Evolutionary conservation across 2,797 vertebrate genomes (phyloP).

Genomic region (Ptychadena robeensis): DNA sequence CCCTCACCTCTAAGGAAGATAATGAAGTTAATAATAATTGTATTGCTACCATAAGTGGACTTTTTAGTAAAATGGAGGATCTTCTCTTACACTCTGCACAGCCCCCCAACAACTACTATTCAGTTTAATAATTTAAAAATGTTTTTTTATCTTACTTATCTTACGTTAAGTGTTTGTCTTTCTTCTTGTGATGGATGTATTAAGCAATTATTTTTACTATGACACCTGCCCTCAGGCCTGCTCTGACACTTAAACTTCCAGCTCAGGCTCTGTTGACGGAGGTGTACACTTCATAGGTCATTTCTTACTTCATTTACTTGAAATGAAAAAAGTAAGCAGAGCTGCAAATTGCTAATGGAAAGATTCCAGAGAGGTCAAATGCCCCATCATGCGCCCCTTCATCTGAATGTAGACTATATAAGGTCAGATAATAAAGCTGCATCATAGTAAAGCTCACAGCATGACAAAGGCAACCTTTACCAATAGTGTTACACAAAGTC

Average conservation of each 20-base stretch:
- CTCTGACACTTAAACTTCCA: not conserved
- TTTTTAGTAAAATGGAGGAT: no score
- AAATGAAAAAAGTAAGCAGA: conserved; percentile 9
- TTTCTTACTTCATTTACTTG: conserved; percentile 13
- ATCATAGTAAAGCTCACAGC: not conserved
- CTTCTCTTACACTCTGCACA: no score
- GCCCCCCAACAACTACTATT: no score
- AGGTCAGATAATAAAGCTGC: conserved; percentile 33
- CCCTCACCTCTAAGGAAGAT: no score
- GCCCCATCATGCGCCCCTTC: conserved; percentile 7
- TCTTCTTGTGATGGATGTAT: not conserved
- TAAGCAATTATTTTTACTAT: not conserved
- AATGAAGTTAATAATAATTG: no score
- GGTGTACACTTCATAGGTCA: not conserved
- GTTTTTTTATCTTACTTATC: no score
- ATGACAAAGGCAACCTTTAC: conserved; percentile 36
- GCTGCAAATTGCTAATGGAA: conserved; percentile 8
- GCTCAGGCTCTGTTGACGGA: not conserved
- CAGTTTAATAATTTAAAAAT: no score
- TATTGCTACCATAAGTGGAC: no score
- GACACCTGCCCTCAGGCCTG: not conserved
- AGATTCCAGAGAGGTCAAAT: conserved; percentile 30
- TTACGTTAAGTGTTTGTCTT: no score
- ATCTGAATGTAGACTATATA: conserved; percentile 27
- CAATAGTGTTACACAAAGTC: conserved; percentile 16